phyloP scores from a whole-genome alignment of 1,140 invertebrate genomes.

The Eufriesea mexicana region DNA sequence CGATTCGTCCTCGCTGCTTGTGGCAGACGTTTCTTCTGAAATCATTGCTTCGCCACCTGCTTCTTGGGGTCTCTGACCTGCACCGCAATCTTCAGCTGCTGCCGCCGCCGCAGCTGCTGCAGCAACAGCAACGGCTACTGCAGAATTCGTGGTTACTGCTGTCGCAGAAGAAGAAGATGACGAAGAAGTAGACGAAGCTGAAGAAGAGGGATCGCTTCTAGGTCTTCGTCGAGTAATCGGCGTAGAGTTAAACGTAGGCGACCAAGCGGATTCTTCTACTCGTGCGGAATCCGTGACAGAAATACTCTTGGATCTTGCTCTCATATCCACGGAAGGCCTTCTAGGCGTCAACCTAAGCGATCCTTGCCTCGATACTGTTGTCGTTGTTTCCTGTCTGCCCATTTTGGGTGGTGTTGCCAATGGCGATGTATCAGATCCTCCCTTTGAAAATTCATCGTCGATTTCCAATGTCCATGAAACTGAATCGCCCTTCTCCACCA shows the following conservation, averaged over 20 bases:
- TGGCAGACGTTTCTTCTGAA: conserved; percentile 80
- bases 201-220: conserved; percentile 66
- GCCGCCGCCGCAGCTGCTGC: conserved; percentile 47
- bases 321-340: conserved; percentile 58
- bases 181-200: conserved; percentile 52
- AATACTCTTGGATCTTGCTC: conserved; percentile 75
- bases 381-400: conserved; percentile 21
- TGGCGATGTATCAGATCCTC: conserved; percentile 35
- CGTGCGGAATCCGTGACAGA: conserved; percentile 63
- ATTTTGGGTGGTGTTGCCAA: conserved; percentile 53
- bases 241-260: conserved; percentile 71
- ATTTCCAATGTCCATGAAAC: conserved; percentile 92
- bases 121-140: conserved; percentile 56
- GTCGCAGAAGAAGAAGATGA: conserved; percentile 43
- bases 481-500: conserved; percentile 91
- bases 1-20: conserved; percentile 80
- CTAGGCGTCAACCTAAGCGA: conserved; percentile 72
- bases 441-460: conserved; percentile 86
- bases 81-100: conserved; percentile 64
- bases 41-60: conserved; percentile 82
- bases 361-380: conserved; percentile 72
- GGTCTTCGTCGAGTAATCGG: conserved; percentile 68
- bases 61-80: conserved; percentile 78
- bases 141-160: conserved; percentile 48
- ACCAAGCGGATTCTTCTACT: conserved; percentile 62